Evolutionary conservation across 2,888 invertebrate species (phyloP).

Genomic region (Eustalomyia histrio): DNA sequence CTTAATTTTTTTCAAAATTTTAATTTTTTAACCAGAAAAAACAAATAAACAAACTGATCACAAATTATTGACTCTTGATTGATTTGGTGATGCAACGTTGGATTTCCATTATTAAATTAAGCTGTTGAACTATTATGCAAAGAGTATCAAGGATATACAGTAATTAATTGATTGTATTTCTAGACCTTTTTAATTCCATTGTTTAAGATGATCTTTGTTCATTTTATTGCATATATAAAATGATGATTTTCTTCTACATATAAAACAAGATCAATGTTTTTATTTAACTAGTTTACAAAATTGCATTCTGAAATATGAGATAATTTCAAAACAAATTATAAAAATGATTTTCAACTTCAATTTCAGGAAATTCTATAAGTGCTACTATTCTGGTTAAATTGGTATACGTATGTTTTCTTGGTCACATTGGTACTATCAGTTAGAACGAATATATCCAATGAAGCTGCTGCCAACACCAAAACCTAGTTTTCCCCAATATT

Average conservation of each 20-base stretch:
- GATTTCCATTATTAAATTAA: slow-evolving; percentile 6
- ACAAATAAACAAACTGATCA: slow-evolving; percentile 47
- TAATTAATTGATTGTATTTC: slow-evolving; percentile 21
- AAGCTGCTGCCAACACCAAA: too few species aligned
- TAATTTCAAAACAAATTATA: too few species aligned
- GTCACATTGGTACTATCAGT: too few species aligned
- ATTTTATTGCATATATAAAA: slow-evolving; percentile 20
- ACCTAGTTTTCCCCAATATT: too few species aligned
- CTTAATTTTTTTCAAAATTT: slow-evolving; percentile 74
- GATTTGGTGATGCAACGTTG: slow-evolving; percentile 34
- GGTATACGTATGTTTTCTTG: too few species aligned
- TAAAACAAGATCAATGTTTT: neutral
- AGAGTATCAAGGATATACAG: slow-evolving; percentile 4
- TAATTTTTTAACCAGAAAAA: slow-evolving; percentile 68
- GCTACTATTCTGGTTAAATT: too few species aligned
- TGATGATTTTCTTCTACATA: neutral
- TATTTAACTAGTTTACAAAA: neutral
- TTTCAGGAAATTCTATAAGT: too few species aligned
- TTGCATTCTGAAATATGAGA: too few species aligned
- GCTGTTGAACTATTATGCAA: neutral
- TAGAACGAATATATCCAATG: too few species aligned
- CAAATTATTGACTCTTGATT: slow-evolving; percentile 29
- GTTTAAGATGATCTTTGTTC: slow-evolving; percentile 13
- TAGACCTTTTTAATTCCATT: slow-evolving; percentile 33
- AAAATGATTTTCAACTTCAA: too few species aligned